phyloP scores from a whole-genome alignment of 2,797 vertebrate genomes.

The Eremophila alpestris region DNA sequence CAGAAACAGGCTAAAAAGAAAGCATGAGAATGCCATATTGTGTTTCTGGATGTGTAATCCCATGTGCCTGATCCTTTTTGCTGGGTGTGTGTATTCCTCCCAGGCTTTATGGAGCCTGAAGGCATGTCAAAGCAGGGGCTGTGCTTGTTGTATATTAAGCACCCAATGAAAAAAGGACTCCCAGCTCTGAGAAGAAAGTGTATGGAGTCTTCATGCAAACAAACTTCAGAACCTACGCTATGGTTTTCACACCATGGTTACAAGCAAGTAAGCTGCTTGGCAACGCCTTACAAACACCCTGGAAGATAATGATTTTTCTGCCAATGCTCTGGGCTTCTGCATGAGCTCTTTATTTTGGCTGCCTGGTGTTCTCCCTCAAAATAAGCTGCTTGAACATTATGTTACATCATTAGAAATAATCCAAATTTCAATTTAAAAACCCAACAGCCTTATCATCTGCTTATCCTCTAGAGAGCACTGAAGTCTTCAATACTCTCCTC shows the following conservation, averaged over 20 bases:
- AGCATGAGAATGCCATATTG: not conserved
- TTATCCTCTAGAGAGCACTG: not conserved
- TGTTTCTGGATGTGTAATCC: not conserved
- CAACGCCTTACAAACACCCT: not conserved
- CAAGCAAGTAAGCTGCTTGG: not conserved
- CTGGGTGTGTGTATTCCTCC: not conserved
- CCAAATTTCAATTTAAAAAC: not conserved
- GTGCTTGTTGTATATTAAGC: not conserved
- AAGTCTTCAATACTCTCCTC: not conserved
- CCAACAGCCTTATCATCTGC: not conserved
- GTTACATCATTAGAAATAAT: not conserved
- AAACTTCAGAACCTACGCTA: not conserved
- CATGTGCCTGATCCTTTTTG: not conserved
- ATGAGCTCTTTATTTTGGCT: not conserved
- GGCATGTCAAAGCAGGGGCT: not conserved
- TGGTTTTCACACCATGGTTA: not conserved
- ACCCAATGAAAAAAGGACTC: not conserved
- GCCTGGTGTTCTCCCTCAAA: not conserved
- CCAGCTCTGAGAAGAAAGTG: not conserved
- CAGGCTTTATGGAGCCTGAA: not conserved
- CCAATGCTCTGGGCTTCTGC: not conserved
- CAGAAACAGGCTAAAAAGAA: not conserved
- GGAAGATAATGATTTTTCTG: not conserved
- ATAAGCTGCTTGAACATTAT: not conserved
- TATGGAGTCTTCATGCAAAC: not conserved